Evolutionary conservation across 1,140 invertebrate species (phyloP).

Genomic region (Diachasmimorpha longicaudata): DNA sequence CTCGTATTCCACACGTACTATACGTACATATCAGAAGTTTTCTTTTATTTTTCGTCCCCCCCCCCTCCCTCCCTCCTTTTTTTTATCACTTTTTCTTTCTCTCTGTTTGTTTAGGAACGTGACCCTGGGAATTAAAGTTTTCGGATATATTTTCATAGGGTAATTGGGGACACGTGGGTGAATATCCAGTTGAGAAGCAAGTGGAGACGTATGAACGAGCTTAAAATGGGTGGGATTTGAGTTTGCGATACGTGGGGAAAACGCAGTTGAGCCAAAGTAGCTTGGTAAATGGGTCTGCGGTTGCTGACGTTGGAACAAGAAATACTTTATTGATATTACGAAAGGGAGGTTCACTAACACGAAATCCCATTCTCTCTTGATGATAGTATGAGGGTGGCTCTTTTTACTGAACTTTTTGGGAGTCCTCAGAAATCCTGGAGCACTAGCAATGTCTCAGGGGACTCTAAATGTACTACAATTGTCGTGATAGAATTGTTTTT

Average conservation of each 20-base stretch:
- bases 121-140: not conserved
- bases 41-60: not conserved
- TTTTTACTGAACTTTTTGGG: conserved; percentile 7
- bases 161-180: not conserved
- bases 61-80: too few relatives aligned
- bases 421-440: not conserved
- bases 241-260: conserved; percentile 1
- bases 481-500: too few relatives aligned
- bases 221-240: not conserved
- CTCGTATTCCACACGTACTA: not conserved
- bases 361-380: conserved; percentile 13
- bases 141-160: not conserved
- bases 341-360: conserved; percentile 28
- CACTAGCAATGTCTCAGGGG: not conserved
- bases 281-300: conserved; percentile 31
- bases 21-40: not conserved
- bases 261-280: not conserved
- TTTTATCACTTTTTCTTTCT: not conserved
- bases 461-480: too few relatives aligned
- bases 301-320: conserved; percentile 31
- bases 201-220: conserved; percentile 1
- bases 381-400: not conserved
- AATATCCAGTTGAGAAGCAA: not conserved
- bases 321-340: conserved; percentile 35
- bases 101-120: not conserved